Percentiles rank a stretch among this genome's conserved stretches.
Evolutionary conservation across 1,140 invertebrate genomes (phyloP).

Genomic region (Nylanderia fulva): DNA sequence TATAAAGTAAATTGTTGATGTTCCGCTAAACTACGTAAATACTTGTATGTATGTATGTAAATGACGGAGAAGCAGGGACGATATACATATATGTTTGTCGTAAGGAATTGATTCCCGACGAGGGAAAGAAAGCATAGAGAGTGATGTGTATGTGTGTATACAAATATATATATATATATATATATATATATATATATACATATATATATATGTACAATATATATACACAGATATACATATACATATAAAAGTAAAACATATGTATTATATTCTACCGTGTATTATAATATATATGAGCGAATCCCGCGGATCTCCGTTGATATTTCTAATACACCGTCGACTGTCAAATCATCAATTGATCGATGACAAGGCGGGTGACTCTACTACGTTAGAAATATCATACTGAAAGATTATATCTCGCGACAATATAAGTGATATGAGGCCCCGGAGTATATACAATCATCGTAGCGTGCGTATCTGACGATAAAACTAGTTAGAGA

Average conservation of each 20-base stretch:
- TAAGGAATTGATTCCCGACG: constrained; percentile 70
- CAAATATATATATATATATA: constrained; percentile 42
- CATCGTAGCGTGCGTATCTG: constrained; percentile 53
- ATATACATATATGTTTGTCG: constrained; percentile 63
- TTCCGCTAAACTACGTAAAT: constrained; percentile 60
- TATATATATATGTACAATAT: too few relatives aligned
- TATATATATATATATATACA: constrained; percentile 38
- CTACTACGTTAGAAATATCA: constrained; percentile 48
- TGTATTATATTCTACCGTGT: constrained; percentile 65
- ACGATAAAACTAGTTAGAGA: constrained; percentile 54
- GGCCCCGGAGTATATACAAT: constrained; percentile 33
- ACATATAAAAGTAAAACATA: constrained; percentile 26
- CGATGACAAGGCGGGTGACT: constrained; percentile 45
- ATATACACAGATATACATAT: too few relatives aligned
- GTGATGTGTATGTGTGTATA: too few relatives aligned
- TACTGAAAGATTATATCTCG: constrained; percentile 68
- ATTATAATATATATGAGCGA: constrained; percentile 30
- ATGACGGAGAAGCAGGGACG: constrained; percentile 41
- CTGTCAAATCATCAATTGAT: constrained; percentile 11
- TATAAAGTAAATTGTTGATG: constrained; percentile 73
- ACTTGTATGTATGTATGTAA: constrained; percentile 50
- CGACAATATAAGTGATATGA: constrained; percentile 65
- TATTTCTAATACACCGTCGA: constrained; percentile 29
- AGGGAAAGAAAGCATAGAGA: constrained; percentile 45
- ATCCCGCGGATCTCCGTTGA: constrained; percentile 45